phyloP scores from a whole-genome alignment of 2,888 invertebrate species.

The Catocala fraxini region DNA sequence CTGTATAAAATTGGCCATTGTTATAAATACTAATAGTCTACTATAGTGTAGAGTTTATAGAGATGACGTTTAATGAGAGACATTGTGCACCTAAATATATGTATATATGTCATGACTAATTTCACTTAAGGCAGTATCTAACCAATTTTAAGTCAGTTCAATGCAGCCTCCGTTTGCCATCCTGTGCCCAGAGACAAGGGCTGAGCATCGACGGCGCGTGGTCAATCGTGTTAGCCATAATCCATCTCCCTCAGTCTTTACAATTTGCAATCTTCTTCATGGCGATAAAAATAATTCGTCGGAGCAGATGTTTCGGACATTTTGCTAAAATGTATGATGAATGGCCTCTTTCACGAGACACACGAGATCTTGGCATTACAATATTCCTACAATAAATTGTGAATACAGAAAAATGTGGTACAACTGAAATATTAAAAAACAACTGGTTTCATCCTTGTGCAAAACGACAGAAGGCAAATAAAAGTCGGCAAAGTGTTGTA shows the following conservation, averaged over 20 bases:
- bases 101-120: too few relatives aligned
- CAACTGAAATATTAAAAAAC: conserved; percentile 10
- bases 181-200: too few relatives aligned
- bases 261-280: conserved; percentile 27
- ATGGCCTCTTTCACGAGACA: conserved; percentile 19
- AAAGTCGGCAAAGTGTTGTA: too few relatives aligned
- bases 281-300: conserved; percentile 40
- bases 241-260: conserved; percentile 36
- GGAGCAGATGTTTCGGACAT: conserved; percentile 46
- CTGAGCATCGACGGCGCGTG: conserved; percentile 4
- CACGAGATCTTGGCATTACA: conserved; percentile 34
- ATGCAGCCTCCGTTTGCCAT: too few relatives aligned
- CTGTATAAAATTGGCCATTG: too few relatives aligned
- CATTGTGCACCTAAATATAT: too few relatives aligned
- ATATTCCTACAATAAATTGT: conserved; percentile 29
- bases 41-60: too few relatives aligned
- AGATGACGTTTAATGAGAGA: too few relatives aligned
- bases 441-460: conserved; percentile 1
- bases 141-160: too few relatives aligned
- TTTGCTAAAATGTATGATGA: conserved; percentile 44
- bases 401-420: conserved; percentile 14
- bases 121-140: too few relatives aligned
- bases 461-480: too few relatives aligned
- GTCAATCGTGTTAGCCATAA: conserved; percentile 18
- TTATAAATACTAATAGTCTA: too few relatives aligned